Percentiles rank a stretch among this genome's conserved stretches.
Conservation (phyloP, 1,140 invertebrate species). For the Aculops lycopersici region DNA sequence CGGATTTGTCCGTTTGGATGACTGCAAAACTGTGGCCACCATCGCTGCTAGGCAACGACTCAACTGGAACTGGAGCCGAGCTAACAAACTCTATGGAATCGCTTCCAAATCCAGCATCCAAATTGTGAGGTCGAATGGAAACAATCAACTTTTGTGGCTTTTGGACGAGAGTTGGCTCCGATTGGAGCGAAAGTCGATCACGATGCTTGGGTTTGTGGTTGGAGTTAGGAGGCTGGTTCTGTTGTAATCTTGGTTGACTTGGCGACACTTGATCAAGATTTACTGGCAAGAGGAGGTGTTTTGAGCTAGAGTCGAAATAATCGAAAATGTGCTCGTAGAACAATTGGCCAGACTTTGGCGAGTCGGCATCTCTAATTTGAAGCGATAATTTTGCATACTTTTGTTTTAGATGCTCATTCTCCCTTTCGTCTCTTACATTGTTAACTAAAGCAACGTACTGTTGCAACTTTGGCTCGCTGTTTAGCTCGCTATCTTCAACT, state of each 20-base stretch:
- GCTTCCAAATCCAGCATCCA: background rate
- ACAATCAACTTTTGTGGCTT: background rate
- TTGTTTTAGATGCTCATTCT: background rate
- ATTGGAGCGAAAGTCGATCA: background rate
- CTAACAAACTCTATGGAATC: background rate
- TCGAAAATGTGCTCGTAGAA: background rate
- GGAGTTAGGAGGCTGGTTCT: background rate
- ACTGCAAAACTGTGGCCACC: constrained; percentile 2
- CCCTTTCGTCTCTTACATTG: background rate
- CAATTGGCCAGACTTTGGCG: background rate
- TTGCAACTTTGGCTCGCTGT: no score
- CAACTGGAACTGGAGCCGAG: background rate
- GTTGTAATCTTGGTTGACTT: background rate
- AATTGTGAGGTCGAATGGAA: background rate
- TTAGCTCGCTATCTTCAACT: no score
- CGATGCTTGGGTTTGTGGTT: background rate
- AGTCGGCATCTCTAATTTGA: background rate
- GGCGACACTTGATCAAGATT: background rate
- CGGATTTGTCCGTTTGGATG: constrained; percentile 11
- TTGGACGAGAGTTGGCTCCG: background rate
- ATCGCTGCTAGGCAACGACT: background rate
- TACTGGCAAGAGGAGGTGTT: background rate
- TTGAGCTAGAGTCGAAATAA: background rate
- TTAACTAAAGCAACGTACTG: no score
- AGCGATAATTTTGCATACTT: background rate